phyloP scores from a whole-genome alignment of 92 coral and sea anemone species.

The Zoanthus gigantus region DNA sequence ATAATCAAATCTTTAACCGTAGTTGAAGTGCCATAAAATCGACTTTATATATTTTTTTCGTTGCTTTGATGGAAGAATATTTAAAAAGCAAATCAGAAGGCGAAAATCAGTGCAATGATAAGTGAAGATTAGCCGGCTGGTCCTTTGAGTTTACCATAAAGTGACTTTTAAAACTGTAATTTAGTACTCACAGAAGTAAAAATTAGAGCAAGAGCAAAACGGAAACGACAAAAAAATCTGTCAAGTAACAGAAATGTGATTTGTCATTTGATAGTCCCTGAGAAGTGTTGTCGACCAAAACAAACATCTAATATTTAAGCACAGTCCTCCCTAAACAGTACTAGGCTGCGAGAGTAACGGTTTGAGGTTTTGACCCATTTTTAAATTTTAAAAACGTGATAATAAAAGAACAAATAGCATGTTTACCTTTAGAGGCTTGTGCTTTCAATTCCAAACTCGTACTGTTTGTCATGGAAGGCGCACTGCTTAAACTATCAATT shows the following conservation, averaged over 20 bases:
- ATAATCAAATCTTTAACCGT: not conserved
- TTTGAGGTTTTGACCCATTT: not conserved
- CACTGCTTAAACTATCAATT: constrained; percentile 12
- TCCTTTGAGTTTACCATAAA: not conserved
- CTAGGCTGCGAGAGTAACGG: not conserved
- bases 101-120: not conserved
- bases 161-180: not conserved
- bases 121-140: not conserved
- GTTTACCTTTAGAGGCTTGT: constrained; percentile 40
- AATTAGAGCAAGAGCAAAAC: not conserved
- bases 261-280: constrained; percentile 14
- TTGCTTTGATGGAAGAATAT: not conserved
- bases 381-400: not conserved
- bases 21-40: not conserved
- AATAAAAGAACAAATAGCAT: not conserved
- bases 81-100: not conserved
- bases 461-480: constrained; percentile 22
- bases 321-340: not conserved
- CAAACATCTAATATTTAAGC: not conserved
- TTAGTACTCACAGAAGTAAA: not conserved
- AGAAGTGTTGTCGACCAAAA: not conserved
- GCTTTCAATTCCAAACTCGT: constrained; percentile 37
- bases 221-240: constrained; percentile 3
- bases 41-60: not conserved
- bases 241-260: not conserved